Evolutionary conservation across 1,140 invertebrate species (phyloP).

Genomic region (Melitaea cinxia): DNA sequence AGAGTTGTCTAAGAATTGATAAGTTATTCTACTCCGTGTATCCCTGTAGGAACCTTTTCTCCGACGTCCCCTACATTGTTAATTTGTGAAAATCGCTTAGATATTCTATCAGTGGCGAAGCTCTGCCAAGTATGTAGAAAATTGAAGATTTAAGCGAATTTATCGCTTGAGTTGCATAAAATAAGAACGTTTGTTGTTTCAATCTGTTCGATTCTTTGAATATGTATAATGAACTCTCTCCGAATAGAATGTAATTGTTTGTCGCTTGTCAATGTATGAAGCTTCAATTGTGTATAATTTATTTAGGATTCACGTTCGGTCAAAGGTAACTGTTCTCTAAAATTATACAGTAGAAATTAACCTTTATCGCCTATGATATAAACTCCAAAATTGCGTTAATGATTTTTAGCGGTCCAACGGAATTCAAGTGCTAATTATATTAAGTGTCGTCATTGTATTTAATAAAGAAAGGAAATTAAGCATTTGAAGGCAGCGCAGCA

Average conservation of each 20-base stretch:
- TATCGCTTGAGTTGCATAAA: neutral
- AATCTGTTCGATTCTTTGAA: conserved; percentile 8
- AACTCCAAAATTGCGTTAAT: neutral
- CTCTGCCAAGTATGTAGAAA: conserved; percentile 18
- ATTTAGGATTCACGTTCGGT: neutral
- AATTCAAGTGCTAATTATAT: neutral
- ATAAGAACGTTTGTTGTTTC: neutral
- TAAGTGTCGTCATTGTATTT: neutral
- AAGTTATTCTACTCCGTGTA: neutral
- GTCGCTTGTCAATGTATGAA: conserved; percentile 50
- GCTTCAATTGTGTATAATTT: conserved; percentile 4
- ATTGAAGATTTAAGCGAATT: neutral
- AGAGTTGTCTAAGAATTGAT: neutral
- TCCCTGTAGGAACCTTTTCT: conserved; percentile 19
- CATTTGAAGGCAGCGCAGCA: neutral
- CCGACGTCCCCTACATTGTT: conserved; percentile 21
- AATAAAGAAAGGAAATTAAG: neutral
- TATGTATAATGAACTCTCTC: conserved; percentile 62
- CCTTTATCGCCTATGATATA: neutral
- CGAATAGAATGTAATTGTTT: conserved; percentile 58
- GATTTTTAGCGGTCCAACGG: neutral
- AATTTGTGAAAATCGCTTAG: conserved; percentile 35
- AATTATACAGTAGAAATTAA: neutral
- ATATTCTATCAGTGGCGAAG: conserved; percentile 33
- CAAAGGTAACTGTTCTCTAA: neutral